Evolutionary conservation across 2,113 vertebrate species (phyloP), one percentile per base, ranked within the genome.

Genomic region (Lipotes vexillifer): DNA sequence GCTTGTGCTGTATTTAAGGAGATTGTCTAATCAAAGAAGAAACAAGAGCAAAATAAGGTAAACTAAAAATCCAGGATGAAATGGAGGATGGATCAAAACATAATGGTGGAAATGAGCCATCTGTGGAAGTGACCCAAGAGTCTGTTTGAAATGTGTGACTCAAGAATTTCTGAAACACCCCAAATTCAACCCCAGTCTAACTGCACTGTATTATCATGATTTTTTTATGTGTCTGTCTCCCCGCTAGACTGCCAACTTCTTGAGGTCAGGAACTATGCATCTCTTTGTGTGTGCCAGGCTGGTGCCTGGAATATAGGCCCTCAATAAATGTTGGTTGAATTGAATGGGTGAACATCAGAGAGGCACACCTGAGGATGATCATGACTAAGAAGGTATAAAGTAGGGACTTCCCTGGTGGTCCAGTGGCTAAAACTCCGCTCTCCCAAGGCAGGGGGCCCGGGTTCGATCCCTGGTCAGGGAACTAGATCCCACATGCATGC

Each of bases 81-180:
- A 95, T 88, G 36, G 75, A 80, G 52, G 71, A 84, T 61, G 59
- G 87, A 96, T 89, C 41, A 65, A 88, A 93, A 95, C 97, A 93
- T 71, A 90, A 78, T 71, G 89, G 96, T 92, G 78, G 80, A 93
- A 92, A 92, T 90, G 94, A 96, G 90, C 97, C 97, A 95, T 96
- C 96, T 97, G 97, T 59, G 63, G 87, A 80, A 92, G 68, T 97
- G 96, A 96, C 97, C 97, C 87, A 68, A 69, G 86, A 82, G 84
- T 93, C 94, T 90, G 92, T 82, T 82, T 23, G 66, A 91, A 97
- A 97, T 94, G 92, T 97, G 96, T 97, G 96, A 92, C 89, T 93
- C 8, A 83, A 96, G 89, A 84, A 92, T 90, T 94, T 95, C 86
- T 92, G 78, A 97, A 90, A 97, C 68, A 89, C 49, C 85, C 96